phyloP scores from a whole-genome alignment of 2,113 vertebrate species.

The Phocoena phocoena region DNA sequence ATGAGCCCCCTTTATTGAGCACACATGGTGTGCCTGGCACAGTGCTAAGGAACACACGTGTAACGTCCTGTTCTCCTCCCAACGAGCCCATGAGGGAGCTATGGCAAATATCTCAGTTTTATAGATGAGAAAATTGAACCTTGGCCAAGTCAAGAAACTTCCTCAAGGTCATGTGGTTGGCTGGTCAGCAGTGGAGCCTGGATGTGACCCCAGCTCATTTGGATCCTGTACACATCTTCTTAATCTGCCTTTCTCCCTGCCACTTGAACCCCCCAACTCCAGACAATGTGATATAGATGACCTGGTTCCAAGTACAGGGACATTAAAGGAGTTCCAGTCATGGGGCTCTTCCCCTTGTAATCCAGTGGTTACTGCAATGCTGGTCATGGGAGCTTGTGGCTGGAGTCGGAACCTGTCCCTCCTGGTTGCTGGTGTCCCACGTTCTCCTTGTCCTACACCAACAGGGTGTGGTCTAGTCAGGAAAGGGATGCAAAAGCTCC shows the following conservation, averaged over 20 bases:
- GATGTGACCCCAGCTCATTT: background rate
- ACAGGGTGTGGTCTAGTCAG: background rate
- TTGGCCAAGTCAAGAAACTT: background rate
- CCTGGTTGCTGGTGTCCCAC: constrained; percentile 48
- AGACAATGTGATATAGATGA: constrained; percentile 63
- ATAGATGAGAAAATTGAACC: background rate
- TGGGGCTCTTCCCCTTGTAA: constrained; percentile 60
- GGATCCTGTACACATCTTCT: background rate
- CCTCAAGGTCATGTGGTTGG: background rate
- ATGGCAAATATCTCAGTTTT: background rate
- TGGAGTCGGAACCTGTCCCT: constrained; percentile 52
- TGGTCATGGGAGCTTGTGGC: constrained; percentile 43
- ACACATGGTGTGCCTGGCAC: background rate
- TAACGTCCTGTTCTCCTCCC: background rate
- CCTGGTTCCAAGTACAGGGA: constrained; percentile 46
- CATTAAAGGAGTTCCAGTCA: constrained; percentile 25
- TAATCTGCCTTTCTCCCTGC: background rate
- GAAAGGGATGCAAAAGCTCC: background rate
- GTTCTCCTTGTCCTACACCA: constrained; percentile 57
- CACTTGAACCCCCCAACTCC: background rate
- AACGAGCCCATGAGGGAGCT: background rate
- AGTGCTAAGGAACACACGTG: background rate
- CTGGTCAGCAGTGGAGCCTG: background rate
- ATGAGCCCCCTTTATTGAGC: background rate
- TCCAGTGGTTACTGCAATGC: background rate